Evolutionary conservation across 2,113 vertebrate species (phyloP), one percentile per base, ranked within the genome.

Genomic region (Lamprotornis superbus): DNA sequence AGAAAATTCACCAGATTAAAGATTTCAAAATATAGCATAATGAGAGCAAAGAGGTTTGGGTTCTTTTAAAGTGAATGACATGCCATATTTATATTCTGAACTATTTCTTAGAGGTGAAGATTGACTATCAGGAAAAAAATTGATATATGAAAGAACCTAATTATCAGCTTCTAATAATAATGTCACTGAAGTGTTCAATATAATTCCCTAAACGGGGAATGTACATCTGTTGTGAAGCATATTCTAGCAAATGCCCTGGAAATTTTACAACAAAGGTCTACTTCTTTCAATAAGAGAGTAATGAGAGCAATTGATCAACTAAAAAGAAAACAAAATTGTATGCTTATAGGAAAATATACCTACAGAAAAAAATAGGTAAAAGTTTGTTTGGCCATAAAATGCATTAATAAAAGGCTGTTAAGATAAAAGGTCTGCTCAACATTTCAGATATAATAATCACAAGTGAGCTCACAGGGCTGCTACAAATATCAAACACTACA

Each of bases 251-350:
- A 47, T 2, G 10, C 67, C 21, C 27, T 77, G 28, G 50, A 93
- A 87, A 28, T 92, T 87, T 94, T 91, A 16, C 20, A 74, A 71
- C 22, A 90, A 93, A 90, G 33, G 20, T 65, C 10, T 90, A n/a
- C 4, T 55, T 81, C 11, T 56, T 33, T 87, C 20, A 81, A 14
- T 44, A 90, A 94, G 15, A 93, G 15, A 96, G 77, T 53, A 75
- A 94, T 93, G 15, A 94, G 15, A 96, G 52, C 65, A 77, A 49
- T 56, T 93, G 91, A 24, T 71, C 73, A 90, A 31, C 30, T 87
- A 49, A 90, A 90, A 14, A 82, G 67, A 76, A 87, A 63, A 84
- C 5, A 11, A 89, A 81, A 27, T 53, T 80, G 35, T 94, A 12
- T 6, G 1, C 17, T 63, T 30, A 27, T 23, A 87, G 35, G 31